Evolutionary conservation across 2,797 vertebrate species (phyloP).

Genomic region (Fistularia commersonii): DNA sequence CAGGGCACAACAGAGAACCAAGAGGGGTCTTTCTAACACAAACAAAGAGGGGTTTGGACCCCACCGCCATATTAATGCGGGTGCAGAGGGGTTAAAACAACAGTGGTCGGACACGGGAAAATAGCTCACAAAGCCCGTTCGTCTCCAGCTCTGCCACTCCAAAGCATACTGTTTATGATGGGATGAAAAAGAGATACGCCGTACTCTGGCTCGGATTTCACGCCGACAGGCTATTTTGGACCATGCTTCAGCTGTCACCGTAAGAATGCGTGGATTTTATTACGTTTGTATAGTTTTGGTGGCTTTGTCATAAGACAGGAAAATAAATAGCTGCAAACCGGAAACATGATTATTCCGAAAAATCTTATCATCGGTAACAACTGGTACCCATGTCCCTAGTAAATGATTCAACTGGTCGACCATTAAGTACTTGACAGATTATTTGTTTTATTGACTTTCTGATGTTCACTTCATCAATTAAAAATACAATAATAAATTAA

Average conservation of each 20-base stretch:
- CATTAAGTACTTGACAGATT: too few species aligned
- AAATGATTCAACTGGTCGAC: too few species aligned
- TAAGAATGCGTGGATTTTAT: background rate
- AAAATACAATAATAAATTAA: constrained; percentile 35
- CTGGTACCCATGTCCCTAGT: too few species aligned
- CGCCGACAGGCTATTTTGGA: constrained; percentile 36
- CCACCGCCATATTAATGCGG: constrained; percentile 33
- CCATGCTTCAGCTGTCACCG: constrained; percentile 1
- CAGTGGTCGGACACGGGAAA: constrained; percentile 41
- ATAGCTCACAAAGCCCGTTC: constrained; percentile 34
- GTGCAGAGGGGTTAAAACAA: constrained; percentile 62
- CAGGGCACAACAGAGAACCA: constrained; percentile 33
- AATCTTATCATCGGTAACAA: too few species aligned
- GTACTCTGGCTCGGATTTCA: constrained; percentile 36
- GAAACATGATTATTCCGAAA: too few species aligned
- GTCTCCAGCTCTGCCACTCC: constrained; percentile 13
- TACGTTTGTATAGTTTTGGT: too few species aligned
- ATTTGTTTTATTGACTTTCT: constrained; percentile 13
- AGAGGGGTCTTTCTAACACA: constrained; percentile 43
- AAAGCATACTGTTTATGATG: constrained; percentile 32
- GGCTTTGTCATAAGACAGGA: too few species aligned
- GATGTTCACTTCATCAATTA: background rate
- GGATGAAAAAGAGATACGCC: constrained; percentile 22
- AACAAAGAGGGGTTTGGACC: constrained; percentile 38
- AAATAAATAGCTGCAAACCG: too few species aligned